Conservation (phyloP, 2,888 invertebrate genomes). For the Cheilosia soror region DNA sequence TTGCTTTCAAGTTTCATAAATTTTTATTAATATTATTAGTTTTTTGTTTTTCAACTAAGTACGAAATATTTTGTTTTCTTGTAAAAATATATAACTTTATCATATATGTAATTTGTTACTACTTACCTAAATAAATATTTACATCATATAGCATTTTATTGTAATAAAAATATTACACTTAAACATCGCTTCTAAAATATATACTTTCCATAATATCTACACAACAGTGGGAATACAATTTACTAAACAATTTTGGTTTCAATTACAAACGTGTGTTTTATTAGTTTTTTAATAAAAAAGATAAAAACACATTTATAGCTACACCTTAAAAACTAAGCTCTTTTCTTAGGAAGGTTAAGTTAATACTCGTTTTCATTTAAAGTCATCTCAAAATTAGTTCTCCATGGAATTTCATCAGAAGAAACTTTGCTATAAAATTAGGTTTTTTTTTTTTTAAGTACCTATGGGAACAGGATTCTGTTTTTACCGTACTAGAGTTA, state of each 20-base stretch:
- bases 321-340: slow-evolving; percentile 30
- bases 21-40: neutral
- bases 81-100: slow-evolving; percentile 67
- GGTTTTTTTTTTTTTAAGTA: slow-evolving; percentile 41
- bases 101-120: slow-evolving; percentile 67
- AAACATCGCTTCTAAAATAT: slow-evolving; percentile 32
- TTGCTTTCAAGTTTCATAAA: slow-evolving; percentile 2
- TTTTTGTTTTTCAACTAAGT: slow-evolving; percentile 47
- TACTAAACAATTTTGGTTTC: slow-evolving; percentile 14
- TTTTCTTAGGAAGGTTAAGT: slow-evolving; percentile 48
- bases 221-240: slow-evolving; percentile 23
- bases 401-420: neutral
- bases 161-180: slow-evolving; percentile 40
- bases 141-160: slow-evolving; percentile 58
- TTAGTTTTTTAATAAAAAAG: slow-evolving; percentile 31
- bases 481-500: slow-evolving; percentile 16
- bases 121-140: slow-evolving; percentile 75
- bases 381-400: slow-evolving; percentile 13
- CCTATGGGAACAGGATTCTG: slow-evolving; percentile 44
- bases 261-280: slow-evolving; percentile 30
- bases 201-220: slow-evolving; percentile 1
- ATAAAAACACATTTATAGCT: slow-evolving; percentile 9
- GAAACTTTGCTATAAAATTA: slow-evolving; percentile 17
- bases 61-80: slow-evolving; percentile 54
- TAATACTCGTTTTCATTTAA: slow-evolving; percentile 54